Conservation (phyloP, 2,888 invertebrate species). For the Zygothrica quintamaculata region DNA sequence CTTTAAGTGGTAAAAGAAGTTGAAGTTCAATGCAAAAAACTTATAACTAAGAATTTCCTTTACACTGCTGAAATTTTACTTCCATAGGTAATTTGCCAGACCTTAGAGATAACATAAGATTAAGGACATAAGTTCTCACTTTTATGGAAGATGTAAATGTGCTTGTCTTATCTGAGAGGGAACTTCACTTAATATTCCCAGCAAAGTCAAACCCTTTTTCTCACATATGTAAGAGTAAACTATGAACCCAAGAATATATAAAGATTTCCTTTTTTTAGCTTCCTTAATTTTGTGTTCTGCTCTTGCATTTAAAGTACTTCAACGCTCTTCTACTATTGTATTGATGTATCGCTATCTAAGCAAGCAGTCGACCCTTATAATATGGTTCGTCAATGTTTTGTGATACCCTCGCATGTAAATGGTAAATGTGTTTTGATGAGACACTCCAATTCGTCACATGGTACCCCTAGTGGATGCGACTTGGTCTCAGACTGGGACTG, state of each 20-base stretch:
- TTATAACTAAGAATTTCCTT: too few relatives aligned
- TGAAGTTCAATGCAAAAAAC: too few relatives aligned
- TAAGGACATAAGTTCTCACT: too few relatives aligned
- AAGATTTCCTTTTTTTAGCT: conserved; percentile 58
- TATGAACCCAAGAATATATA: too few relatives aligned
- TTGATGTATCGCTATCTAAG: conserved; percentile 16
- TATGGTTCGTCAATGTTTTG: conserved; percentile 39
- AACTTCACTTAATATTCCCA: conserved; percentile 27
- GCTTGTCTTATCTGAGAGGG: not conserved
- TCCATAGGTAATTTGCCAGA: too few relatives aligned
- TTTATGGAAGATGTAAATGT: too few relatives aligned
- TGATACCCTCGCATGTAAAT: conserved; percentile 22
- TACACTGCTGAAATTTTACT: too few relatives aligned
- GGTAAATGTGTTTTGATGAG: conserved; percentile 23
- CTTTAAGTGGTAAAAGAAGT: too few relatives aligned
- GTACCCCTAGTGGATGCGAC: conserved; percentile 28
- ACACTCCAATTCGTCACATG: conserved; percentile 54
- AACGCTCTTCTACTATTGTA: conserved; percentile 3
- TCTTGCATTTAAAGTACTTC: conserved; percentile 4
- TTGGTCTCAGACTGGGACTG: conserved; percentile 9
- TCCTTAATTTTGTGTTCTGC: conserved; percentile 30
- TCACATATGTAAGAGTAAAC: conserved; percentile 16
- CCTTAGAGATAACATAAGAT: too few relatives aligned
- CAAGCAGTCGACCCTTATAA: conserved; percentile 47
- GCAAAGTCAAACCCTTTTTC: conserved; percentile 44